phyloP scores from a whole-genome alignment of 1,140 invertebrate genomes.

The Drosophila ohnishii region DNA sequence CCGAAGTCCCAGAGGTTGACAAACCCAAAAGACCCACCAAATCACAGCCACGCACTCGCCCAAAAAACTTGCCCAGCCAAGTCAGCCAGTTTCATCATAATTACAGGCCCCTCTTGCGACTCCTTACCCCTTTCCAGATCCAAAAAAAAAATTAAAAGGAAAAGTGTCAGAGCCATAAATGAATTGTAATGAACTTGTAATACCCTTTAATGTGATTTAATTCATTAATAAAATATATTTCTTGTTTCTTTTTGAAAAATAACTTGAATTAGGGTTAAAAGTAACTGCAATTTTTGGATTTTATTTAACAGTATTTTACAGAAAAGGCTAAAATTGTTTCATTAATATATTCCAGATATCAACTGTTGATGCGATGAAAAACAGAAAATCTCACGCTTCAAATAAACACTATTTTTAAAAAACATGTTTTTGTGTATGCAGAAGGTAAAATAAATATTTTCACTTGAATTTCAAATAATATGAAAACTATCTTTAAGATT shows the following conservation, averaged over 20 bases:
- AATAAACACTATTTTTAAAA: no score
- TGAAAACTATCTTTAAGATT: no score
- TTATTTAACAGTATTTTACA: background rate
- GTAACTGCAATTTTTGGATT: background rate
- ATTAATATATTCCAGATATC: background rate
- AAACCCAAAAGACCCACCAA: constrained; percentile 38
- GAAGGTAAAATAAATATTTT: no score
- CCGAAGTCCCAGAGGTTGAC: constrained; percentile 46
- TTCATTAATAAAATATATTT: background rate
- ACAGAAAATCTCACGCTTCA: no score
- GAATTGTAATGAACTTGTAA: constrained; percentile 9
- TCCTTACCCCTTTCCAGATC: constrained; percentile 5
- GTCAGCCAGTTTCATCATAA: constrained; percentile 67
- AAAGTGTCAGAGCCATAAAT: constrained; percentile 39
- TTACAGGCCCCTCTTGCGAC: constrained; percentile 44
- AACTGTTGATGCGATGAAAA: no score
- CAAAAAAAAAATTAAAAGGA: constrained; percentile 37
- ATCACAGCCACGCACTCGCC: constrained; percentile 44
- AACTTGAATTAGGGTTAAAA: background rate
- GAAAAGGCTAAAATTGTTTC: background rate
- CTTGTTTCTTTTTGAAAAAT: no score
- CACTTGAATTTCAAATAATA: no score
- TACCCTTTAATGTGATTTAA: constrained; percentile 19
- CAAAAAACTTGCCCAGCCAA: constrained; percentile 43
- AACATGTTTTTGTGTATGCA: no score